Percentiles rank a stretch among this genome's conserved stretches.
These are phyloP conservation scores for Sphinx pinastri DNA, from an alignment of 2,888 invertebrate genomes.

Conservation along the genomic window DNA sequence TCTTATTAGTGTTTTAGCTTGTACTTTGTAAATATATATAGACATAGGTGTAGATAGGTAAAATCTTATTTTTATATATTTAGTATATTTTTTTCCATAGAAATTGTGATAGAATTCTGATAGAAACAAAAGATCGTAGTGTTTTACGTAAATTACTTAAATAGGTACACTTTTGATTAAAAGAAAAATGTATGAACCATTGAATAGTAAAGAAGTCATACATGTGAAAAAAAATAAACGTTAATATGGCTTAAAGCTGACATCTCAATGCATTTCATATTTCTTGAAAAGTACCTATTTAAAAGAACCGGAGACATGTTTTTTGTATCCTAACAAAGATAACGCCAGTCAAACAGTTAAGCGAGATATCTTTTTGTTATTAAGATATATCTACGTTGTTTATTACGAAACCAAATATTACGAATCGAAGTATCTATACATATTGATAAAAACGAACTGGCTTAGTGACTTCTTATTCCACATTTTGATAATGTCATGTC, in stretches of 20 bases:
- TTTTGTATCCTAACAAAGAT: constrained; percentile 19
- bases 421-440: constrained; percentile 3
- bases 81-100: no score
- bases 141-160: no score
- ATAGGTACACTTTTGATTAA: no score
- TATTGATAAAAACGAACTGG: constrained; percentile 29
- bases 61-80: no score
- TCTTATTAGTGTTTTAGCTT: no score
- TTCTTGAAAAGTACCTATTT: neutral
- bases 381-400: constrained; percentile 6
- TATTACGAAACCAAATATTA: constrained; percentile 26
- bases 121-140: no score
- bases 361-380: constrained; percentile 10
- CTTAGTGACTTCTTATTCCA: constrained; percentile 36
- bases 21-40: no score
- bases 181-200: neutral
- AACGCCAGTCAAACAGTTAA: constrained; percentile 10
- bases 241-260: neutral
- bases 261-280: constrained; percentile 13
- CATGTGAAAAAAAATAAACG: neutral
- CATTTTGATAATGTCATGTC: constrained; percentile 47
- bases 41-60: no score
- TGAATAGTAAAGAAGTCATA: neutral
- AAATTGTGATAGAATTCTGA: no score
- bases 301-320: neutral